Evolutionary conservation across 2,113 vertebrate genomes (phyloP).

Genomic region (Phalacrocorax carbo): DNA sequence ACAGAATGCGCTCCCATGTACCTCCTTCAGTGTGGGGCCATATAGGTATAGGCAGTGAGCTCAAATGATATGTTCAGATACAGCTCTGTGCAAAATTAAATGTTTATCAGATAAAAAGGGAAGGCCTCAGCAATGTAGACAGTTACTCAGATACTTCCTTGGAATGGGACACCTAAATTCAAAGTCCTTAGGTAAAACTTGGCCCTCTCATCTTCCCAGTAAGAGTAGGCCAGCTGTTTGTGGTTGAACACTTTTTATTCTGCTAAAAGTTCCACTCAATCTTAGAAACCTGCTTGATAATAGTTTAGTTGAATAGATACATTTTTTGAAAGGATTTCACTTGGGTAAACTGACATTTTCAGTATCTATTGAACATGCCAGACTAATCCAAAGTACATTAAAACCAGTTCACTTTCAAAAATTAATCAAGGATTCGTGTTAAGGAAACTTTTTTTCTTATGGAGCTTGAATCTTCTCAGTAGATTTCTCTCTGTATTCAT

Average conservation of each 20-base stretch:
- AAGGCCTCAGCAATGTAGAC: background rate
- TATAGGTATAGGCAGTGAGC: background rate
- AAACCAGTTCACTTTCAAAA: background rate
- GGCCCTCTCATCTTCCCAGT: background rate
- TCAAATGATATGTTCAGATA: background rate
- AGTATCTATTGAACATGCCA: background rate
- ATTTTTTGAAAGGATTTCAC: background rate
- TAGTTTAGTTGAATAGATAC: background rate
- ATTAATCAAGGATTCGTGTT: background rate
- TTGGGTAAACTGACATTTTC: background rate
- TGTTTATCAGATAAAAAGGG: background rate
- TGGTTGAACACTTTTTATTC: background rate
- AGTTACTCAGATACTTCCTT: background rate
- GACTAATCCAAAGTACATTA: background rate
- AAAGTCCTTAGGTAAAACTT: background rate
- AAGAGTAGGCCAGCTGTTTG: background rate
- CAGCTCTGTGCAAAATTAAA: background rate
- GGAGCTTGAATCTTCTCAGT: background rate
- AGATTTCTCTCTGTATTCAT: background rate
- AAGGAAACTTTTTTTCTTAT: background rate
- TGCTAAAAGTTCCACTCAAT: background rate
- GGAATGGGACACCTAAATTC: background rate
- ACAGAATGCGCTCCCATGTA: rapidly evolving
- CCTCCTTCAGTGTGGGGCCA: background rate
- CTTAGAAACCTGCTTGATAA: background rate